A percentile compares a stretch with the other conserved stretches of the same genome.
Conservation (phyloP, 1,140 invertebrate species). For the Brachionus paranguensis region DNA sequence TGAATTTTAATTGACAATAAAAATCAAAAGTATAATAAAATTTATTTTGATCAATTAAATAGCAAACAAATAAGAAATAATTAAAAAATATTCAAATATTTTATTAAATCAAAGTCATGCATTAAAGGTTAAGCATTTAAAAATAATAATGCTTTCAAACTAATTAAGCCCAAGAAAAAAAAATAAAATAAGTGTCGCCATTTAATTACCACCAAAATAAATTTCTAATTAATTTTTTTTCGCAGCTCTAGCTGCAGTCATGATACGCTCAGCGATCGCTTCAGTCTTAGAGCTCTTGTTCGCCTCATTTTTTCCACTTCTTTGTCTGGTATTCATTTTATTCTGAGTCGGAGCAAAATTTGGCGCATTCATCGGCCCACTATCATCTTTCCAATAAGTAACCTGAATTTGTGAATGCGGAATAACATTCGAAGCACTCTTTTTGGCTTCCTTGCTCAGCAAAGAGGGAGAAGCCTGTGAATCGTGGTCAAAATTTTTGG, state of each 20-base stretch:
- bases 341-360: constrained; percentile 24
- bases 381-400: constrained; percentile 33
- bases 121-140: not conserved
- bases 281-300: not conserved
- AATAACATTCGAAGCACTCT: not conserved
- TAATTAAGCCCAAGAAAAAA: not conserved
- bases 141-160: not conserved
- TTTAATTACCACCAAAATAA: not conserved
- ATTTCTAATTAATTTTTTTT: not conserved
- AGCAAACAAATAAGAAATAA: not conserved
- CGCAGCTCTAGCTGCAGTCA: not conserved
- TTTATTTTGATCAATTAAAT: too few relatives aligned
- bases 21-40: too few relatives aligned
- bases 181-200: not conserved
- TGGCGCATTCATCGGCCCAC: not conserved
- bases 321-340: constrained; percentile 1
- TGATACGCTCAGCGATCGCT: constrained; percentile 14
- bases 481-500: not conserved
- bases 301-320: not conserved
- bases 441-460: not conserved
- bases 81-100: not conserved
- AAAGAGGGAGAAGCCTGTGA: not conserved
- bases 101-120: not conserved
- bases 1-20: too few relatives aligned
- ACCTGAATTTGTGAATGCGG: constrained; percentile 16